Evolutionary conservation across 2,888 invertebrate genomes (phyloP), one percentile per base, ranked within the genome.

Genomic region (Drosophila testacea): DNA sequence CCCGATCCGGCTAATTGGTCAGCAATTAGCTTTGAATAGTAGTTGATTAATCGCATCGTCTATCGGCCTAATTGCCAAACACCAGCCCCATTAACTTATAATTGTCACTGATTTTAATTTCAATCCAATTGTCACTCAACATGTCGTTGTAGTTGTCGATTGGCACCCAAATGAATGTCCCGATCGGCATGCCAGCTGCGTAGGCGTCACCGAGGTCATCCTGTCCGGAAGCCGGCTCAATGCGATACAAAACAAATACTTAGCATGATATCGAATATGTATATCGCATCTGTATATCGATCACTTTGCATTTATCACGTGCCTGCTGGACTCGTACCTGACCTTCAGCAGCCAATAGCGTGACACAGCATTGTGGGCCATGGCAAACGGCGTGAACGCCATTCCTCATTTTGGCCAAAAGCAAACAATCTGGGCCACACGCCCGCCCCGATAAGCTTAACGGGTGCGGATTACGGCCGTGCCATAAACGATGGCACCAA

Each of bases 251-350:
- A 10, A 42, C 7, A 55, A 22, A 42, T 54, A 44, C 32, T 51
- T 30, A 1, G 38, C 38, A 39, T 39, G 10, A 10, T 41, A 50
- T 41, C 48, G 36, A 44, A 32, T 27, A 57, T 54, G 36, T 42
- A 10, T 57, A 32, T 52, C 50, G 41, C 44, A 56, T 36, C 42
- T 32, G 42, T 44, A 56, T 47, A 55, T 65, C 57, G 55, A 56
- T 62, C 61, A 56, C 46, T 67, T 59, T 47, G 52, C 64, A 59
- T 51, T 41, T 47, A 63, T 64, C 80, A 80, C 11, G 59, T 65
- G 81, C 79, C 79, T 73, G 77, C 67, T 79, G 79, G 79, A 82
- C 13, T 7, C 11, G 59, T 67, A 59, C 62, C 54, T 55, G 81
- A 68, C 81, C 81, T 63, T 60, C 59, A 6, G n/a, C 16, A 10